phyloP scores from a whole-genome alignment of 2,113 vertebrate species.

The Thinocorus orbignyianus region DNA sequence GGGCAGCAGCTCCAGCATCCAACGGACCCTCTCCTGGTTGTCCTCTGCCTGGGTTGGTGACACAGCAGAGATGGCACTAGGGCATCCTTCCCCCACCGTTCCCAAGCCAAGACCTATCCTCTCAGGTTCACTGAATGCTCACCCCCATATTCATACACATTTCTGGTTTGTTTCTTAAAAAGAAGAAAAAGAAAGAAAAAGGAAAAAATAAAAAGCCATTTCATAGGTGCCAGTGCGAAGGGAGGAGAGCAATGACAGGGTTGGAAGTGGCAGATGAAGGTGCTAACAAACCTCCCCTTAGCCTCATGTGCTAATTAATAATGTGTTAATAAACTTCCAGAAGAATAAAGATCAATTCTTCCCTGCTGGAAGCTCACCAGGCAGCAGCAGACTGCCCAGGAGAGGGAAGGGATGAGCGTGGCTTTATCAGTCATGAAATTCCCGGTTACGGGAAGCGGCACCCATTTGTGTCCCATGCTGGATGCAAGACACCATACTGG shows the following conservation, averaged over 20 bases:
- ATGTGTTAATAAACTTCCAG: neutral
- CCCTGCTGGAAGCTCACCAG: neutral
- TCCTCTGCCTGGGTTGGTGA: neutral
- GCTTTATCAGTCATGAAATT: neutral
- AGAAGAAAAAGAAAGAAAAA: neutral
- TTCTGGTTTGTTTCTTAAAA: neutral
- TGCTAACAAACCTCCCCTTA: neutral
- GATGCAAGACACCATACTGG: accelerated
- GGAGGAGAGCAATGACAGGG: neutral
- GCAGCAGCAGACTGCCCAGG: neutral
- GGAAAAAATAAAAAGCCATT: neutral
- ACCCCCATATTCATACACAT: accelerated
- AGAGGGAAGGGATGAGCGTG: neutral
- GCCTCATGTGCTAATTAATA: slow-evolving; percentile 9
- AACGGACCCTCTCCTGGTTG: accelerated
- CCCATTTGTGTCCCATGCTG: accelerated
- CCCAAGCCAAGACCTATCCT: accelerated
- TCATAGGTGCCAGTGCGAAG: neutral
- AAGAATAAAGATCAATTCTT: neutral
- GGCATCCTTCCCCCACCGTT: neutral
- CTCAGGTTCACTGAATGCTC: neutral
- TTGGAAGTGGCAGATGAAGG: neutral
- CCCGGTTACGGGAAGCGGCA: neutral
- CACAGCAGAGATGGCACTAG: neutral
- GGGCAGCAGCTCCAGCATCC: neutral